Evolutionary conservation across 2,797 vertebrate genomes (phyloP), one percentile per base, ranked within the genome.

Genomic region (Bothrops alternatus): DNA sequence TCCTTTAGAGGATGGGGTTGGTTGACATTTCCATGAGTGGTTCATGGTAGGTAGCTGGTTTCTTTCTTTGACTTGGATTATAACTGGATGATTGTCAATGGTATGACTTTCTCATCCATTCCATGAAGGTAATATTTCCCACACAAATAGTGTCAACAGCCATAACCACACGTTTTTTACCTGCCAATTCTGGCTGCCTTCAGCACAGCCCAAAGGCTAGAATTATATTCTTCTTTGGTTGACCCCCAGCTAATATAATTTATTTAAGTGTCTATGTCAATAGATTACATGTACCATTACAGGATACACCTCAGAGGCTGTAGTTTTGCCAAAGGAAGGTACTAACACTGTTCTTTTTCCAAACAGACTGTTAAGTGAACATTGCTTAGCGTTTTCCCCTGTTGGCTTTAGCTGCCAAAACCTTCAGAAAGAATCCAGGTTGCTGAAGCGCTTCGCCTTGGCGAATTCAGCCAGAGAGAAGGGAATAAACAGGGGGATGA

Each of bases 351-450:
- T 82, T 47, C 37, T 47, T 11, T 53, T 82, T 82, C 73, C 73
- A 82, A 82, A 23, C 42, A 23, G 73, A 11, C 37, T 82, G 18
- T 78, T 82, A 82, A 89, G 61, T 89, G 25, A 89, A 13, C 47
- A 18, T 85, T 20, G 53, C 61, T 58, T 85, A 26, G 12, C 28
- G n/a, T 50, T 85, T 60, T 89, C 53, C 56, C 50, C 5, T 78
- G 37, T 61, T 78, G 47, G 28, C 42, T 89, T 61, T 37, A 82
- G 87, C 87, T 89, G 91, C 91, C 91, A 89, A 88, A 88, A 60
- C 69, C 37, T 65, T 23, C 37, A 85, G 37, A 58, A 89, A 89
- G 47, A 7, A 85, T 61, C 26, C 42, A 89, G 37, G 42, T 55
- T 89, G 58, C 23, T 50, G 47, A 89, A 85, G 13, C 28, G 32